Evolutionary conservation across 2,113 vertebrate genomes (phyloP).

Genomic region (Paratilapia polleni): DNA sequence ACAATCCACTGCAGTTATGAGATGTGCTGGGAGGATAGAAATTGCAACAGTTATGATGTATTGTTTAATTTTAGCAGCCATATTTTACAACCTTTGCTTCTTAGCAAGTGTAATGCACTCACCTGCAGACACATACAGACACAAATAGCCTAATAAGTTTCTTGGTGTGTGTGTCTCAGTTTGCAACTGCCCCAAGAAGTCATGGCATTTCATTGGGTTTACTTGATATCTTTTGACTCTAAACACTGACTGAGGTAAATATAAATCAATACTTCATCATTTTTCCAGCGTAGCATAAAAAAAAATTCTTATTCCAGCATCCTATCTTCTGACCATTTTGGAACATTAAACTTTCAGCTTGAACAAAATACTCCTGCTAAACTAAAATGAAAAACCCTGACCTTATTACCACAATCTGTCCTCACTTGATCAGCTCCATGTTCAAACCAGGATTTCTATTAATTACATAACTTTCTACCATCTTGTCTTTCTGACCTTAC

Average conservation of each 20-base stretch:
- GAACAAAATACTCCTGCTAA: neutral
- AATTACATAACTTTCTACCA: slow-evolving; percentile 9
- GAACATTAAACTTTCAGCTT: neutral
- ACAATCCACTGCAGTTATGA: neutral
- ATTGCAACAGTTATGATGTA: neutral
- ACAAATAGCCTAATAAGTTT: neutral
- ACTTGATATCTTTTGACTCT: neutral
- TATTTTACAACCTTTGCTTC: neutral
- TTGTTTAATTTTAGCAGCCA: neutral
- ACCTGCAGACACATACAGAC: neutral
- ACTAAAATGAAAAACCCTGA: neutral
- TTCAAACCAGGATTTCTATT: neutral
- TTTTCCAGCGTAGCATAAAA: neutral
- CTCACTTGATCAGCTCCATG: neutral
- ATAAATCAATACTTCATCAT: neutral
- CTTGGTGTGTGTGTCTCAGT: neutral
- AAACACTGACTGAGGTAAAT: neutral
- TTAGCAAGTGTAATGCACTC: neutral
- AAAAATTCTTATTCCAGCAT: neutral
- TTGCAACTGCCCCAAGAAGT: neutral
- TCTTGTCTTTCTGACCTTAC: slow-evolving; percentile 9
- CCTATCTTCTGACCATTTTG: neutral
- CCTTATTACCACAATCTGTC: neutral
- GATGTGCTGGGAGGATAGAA: neutral
- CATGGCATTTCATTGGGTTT: neutral